phyloP scores from a whole-genome alignment of 2,797 vertebrate genomes.

The Prunella strophiata region DNA sequence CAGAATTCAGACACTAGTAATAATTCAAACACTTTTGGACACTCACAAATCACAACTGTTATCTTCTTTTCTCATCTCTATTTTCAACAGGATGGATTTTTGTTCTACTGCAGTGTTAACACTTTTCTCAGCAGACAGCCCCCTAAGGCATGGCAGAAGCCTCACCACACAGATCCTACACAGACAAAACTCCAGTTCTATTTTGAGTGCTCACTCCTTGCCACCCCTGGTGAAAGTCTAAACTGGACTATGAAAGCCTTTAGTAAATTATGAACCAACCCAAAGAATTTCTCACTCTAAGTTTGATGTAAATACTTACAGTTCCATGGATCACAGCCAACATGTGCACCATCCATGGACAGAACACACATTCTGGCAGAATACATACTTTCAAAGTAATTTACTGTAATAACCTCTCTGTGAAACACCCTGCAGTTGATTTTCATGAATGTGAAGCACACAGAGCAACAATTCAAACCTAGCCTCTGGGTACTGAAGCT shows the following conservation, averaged over 20 bases:
- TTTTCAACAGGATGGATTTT: conserved; percentile 2
- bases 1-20: neutral
- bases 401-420: neutral
- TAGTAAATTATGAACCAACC: neutral
- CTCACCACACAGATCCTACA: neutral
- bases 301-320: neutral
- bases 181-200: neutral
- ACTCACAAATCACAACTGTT: neutral
- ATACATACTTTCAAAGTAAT: neutral
- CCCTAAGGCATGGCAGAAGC: neutral
- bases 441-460: neutral
- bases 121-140: neutral
- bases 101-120: neutral
- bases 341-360: fast-evolving
- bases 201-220: neutral
- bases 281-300: neutral
- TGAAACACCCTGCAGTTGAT: neutral
- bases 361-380: neutral
- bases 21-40: conserved; percentile 13
- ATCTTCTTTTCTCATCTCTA: neutral
- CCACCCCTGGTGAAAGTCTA: neutral
- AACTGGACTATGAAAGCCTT: neutral
- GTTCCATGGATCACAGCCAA: neutral
- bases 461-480: neutral
- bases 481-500: neutral